Conservation (phyloP, 1,140 invertebrate species). For the Lordiphosa stackelbergi region DNA sequence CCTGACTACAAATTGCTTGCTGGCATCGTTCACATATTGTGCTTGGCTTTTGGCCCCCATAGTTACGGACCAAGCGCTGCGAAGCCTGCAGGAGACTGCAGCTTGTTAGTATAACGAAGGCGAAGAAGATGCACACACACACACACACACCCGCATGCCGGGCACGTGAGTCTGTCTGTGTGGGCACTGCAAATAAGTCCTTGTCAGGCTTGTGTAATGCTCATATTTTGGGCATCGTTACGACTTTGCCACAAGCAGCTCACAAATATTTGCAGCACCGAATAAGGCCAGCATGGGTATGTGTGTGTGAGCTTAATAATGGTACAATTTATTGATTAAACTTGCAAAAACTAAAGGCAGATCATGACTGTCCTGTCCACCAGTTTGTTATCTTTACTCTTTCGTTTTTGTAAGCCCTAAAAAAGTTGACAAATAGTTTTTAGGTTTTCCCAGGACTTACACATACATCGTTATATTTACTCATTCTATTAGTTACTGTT, state of each 20-base stretch:
- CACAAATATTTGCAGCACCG: conserved; percentile 47
- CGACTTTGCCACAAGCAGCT: conserved; percentile 45
- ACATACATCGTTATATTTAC: conserved; percentile 27
- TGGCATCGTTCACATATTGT: conserved; percentile 48
- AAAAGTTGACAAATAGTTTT: conserved; percentile 44
- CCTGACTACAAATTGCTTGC: conserved; percentile 38
- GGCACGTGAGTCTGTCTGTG: conserved; percentile 42
- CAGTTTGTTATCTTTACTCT: conserved; percentile 21
- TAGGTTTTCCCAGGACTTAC: too few species aligned
- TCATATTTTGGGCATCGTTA: conserved; percentile 60
- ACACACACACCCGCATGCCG: conserved; percentile 2
- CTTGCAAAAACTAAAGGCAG: conserved; percentile 6
- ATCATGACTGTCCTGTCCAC: conserved; percentile 8
- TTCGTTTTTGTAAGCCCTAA: background rate
- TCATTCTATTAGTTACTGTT: conserved; percentile 39
- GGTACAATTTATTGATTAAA: conserved; percentile 70
- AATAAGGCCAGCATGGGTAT: conserved; percentile 21
- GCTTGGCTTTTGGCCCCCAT: conserved; percentile 34
- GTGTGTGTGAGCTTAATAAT: conserved; percentile 43
- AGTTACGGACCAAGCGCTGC: conserved; percentile 25
- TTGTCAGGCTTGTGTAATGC: conserved; percentile 29
- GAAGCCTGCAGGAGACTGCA: conserved; percentile 26
- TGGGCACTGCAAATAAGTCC: conserved; percentile 49
- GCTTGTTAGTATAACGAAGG: conserved; percentile 51
- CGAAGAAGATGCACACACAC: conserved; percentile 19